phyloP scores from a whole-genome alignment of 2,797 vertebrate genomes.

The Tauraco hartlaubi region DNA sequence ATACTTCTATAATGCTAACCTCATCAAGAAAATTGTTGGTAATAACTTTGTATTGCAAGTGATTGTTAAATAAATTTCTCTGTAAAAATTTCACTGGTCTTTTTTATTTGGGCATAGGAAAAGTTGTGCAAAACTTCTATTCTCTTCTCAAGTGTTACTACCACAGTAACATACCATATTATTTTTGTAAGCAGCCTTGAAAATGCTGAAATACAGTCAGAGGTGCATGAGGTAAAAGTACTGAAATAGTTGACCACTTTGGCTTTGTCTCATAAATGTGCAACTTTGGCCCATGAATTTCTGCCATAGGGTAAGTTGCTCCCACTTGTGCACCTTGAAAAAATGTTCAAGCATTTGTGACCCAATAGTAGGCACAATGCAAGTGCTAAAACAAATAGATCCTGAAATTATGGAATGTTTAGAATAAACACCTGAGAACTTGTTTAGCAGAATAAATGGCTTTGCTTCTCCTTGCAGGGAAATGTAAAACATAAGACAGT shows the following conservation, averaged over 20 bases:
- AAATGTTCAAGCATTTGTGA: not conserved
- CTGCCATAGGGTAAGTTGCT: not conserved
- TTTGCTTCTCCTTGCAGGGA: not conserved
- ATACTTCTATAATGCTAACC: not conserved
- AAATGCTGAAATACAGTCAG: not conserved
- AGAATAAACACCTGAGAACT: not conserved
- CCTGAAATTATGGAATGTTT: not conserved
- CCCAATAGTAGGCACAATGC: not conserved
- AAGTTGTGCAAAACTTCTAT: not conserved
- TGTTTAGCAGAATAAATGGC: not conserved
- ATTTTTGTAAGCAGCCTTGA: not conserved
- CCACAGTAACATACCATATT: fast-evolving
- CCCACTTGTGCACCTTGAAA: not conserved
- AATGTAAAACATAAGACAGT: not conserved
- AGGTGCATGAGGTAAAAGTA: not conserved
- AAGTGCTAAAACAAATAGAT: not conserved
- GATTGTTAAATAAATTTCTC: not conserved
- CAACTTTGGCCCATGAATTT: not conserved
- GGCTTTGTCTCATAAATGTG: not conserved
- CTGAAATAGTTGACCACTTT: not conserved
- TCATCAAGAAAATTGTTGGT: not conserved
- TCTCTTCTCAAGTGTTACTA: not conserved
- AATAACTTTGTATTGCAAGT: not conserved
- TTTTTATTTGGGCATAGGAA: not conserved
- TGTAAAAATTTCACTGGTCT: not conserved